phyloP scores from a whole-genome alignment of 2,113 vertebrate species.

The Cichladusa arquata region DNA sequence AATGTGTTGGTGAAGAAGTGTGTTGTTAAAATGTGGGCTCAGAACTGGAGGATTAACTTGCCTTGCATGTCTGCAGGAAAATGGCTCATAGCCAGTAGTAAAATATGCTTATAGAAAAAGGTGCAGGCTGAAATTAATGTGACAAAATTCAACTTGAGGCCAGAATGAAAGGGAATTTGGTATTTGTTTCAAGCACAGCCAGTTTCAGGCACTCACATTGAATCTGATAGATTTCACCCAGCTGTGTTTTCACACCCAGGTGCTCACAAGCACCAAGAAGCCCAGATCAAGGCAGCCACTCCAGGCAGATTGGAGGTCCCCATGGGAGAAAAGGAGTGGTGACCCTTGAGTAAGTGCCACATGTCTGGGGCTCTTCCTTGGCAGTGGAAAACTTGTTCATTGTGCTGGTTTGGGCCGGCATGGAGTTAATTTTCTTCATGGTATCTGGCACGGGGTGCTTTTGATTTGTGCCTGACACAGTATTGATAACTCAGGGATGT shows the following conservation, averaged over 20 bases:
- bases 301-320: background rate
- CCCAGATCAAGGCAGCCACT: background rate
- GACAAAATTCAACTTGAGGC: background rate
- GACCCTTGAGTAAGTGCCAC: background rate
- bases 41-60: background rate
- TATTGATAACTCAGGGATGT: background rate
- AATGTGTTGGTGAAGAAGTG: background rate
- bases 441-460: background rate
- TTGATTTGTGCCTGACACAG: background rate
- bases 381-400: background rate
- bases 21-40: background rate
- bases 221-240: background rate
- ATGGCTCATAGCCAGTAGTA: background rate
- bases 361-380: background rate
- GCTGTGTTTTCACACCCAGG: background rate
- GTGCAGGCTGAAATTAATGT: background rate
- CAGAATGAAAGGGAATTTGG: background rate
- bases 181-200: background rate
- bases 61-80: background rate
- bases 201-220: rapidly evolving
- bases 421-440: background rate
- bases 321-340: background rate
- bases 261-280: background rate
- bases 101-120: background rate
- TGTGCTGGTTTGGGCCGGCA: background rate